Conservation (phyloP, 64 coral and sea anemone genomes). For the Acropora yongei region DNA sequence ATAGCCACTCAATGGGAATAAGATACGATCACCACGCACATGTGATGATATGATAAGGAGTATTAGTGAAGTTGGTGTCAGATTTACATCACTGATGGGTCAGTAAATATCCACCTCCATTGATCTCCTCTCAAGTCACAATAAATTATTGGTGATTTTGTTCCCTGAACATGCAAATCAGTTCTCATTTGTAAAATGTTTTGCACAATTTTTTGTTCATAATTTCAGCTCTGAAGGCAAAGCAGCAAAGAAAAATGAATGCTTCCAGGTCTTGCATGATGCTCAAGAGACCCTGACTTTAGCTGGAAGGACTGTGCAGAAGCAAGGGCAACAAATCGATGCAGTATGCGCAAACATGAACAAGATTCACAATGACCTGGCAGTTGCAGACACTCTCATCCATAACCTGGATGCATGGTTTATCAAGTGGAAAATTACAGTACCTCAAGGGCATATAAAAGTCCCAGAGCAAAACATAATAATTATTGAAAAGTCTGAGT, state of each 20-base stretch:
- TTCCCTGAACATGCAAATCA: no score
- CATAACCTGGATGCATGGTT: slow-evolving; percentile 94
- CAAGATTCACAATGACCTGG: slow-evolving; percentile 91
- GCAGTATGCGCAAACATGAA: slow-evolving; percentile 85
- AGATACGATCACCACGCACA: no score
- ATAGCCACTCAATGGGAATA: no score
- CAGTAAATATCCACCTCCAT: no score
- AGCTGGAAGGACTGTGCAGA: slow-evolving; percentile 67
- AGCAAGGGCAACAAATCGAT: slow-evolving; percentile 94
- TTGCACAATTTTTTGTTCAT: neutral
- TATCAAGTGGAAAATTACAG: slow-evolving; percentile 79
- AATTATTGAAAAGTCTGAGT: slow-evolving; percentile 77
- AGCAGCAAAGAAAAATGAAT: neutral
- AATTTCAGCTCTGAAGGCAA: slow-evolving; percentile 12
- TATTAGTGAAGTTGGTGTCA: no score
- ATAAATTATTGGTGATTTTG: no score
- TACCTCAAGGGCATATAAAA: slow-evolving; percentile 59
- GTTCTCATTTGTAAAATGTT: no score
- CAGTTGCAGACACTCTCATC: slow-evolving; percentile 92
- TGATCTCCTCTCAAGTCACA: no score
- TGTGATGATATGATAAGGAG: no score
- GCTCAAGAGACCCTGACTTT: slow-evolving; percentile 76
- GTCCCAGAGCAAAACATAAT: slow-evolving; percentile 38
- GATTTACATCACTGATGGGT: no score
- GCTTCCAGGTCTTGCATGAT: slow-evolving; percentile 71